Evolutionary conservation across 2,888 invertebrate species (phyloP).

Genomic region (Parthenolecanium corni): DNA sequence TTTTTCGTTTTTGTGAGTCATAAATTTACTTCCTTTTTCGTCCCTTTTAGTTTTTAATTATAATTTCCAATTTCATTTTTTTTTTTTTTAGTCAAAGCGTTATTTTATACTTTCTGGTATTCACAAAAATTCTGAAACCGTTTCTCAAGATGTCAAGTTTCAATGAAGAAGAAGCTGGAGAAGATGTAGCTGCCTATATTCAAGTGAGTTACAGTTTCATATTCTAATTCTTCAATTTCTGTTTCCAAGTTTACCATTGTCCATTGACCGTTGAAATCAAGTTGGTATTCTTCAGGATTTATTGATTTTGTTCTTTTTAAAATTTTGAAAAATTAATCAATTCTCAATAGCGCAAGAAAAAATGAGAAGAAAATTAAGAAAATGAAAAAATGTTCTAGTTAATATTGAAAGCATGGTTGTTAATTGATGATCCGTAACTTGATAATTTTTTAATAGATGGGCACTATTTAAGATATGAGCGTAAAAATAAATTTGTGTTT

Average conservation of each 20-base stretch:
- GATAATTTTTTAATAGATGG: too few species aligned
- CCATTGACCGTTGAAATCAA: too few species aligned
- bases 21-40: slow-evolving; percentile 1
- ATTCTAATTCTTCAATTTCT: not conserved
- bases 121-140: slow-evolving; percentile 65
- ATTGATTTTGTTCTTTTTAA: not conserved
- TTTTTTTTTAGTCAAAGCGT: slow-evolving; percentile 71
- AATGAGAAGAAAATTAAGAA: too few species aligned
- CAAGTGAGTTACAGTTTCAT: slow-evolving; percentile 47
- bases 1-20: slow-evolving; percentile 92
- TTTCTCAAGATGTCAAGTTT: slow-evolving; percentile 55
- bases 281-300: not conserved
- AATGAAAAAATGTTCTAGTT: too few species aligned
- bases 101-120: slow-evolving; percentile 72
- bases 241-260: not conserved
- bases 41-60: too few species aligned
- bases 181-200: slow-evolving; percentile 46
- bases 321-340: too few species aligned
- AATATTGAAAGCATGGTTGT: too few species aligned
- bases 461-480: too few species aligned
- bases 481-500: too few species aligned
- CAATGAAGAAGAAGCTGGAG: slow-evolving; percentile 44
- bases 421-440: too few species aligned
- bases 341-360: too few species aligned
- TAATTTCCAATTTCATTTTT: not conserved